Evolutionary conservation across 2,797 vertebrate species (phyloP).

Genomic region (Crocidura indochinensis): DNA sequence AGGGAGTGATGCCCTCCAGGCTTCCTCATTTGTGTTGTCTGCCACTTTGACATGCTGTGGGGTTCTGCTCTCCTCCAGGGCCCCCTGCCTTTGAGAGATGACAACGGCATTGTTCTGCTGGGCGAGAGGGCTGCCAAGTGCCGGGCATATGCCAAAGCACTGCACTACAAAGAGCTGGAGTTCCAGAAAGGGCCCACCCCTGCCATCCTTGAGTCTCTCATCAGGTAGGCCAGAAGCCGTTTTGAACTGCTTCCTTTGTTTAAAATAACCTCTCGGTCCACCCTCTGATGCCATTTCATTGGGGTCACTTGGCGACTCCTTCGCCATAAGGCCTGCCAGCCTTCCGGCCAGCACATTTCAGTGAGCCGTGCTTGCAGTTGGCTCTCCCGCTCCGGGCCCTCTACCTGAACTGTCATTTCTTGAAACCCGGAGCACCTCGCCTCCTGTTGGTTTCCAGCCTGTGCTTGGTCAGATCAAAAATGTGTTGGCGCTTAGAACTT

Average conservation of each 20-base stretch:
- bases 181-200: constrained; percentile 98
- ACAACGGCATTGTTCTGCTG: constrained; percentile 98
- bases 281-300: background rate
- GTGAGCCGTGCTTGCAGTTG: constrained; percentile 11
- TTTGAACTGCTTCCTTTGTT: background rate
- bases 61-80: constrained; percentile 90
- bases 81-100: constrained; percentile 96
- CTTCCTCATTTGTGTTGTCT: too few species aligned
- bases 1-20: too few species aligned
- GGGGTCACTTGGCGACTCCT: too few species aligned
- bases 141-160: constrained; percentile 97
- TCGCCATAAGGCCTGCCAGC: rapidly evolving
- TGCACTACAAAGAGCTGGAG: constrained; percentile 99
- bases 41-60: too few species aligned
- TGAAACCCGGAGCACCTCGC: background rate
- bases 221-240: constrained; percentile 93
- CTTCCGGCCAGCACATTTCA: background rate
- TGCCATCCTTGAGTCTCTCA: constrained; percentile 97
- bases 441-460: background rate
- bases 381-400: background rate
- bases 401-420: background rate
- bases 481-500: background rate
- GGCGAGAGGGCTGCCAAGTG: constrained; percentile 99
- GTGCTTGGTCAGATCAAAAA: background rate
- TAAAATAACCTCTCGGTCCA: background rate